These are phyloP conservation scores for Acromyrmex heyeri DNA, from an alignment of 1,140 invertebrate genomes.

Conservation along the genomic window DNA sequence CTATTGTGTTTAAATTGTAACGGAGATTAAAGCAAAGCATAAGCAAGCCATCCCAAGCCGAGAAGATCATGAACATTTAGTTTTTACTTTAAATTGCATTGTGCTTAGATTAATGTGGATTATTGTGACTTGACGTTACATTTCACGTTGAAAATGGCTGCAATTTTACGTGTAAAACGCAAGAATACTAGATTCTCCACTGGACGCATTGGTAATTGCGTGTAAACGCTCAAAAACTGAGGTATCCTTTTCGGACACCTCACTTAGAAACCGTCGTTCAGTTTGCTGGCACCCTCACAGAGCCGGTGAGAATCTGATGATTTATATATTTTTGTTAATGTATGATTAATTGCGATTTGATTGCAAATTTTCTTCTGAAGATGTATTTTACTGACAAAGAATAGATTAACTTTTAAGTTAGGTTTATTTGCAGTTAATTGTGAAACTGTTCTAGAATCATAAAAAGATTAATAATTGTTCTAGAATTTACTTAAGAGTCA, in stretches of 20 bases:
- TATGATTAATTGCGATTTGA: neutral
- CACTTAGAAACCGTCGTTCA: neutral
- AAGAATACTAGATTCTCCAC: neutral
- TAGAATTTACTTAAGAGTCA: too few species aligned
- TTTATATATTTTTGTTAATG: neutral
- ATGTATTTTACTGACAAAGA: too few species aligned
- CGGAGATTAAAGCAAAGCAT: too few species aligned
- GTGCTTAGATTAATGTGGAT: too few species aligned
- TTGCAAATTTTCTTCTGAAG: neutral
- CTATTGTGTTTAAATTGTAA: too few species aligned
- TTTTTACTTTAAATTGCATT: too few species aligned
- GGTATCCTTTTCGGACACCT: fast-evolving
- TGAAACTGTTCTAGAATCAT: too few species aligned
- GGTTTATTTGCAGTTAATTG: neutral
- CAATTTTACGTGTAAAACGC: constrained; percentile 36
- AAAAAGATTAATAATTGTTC: too few species aligned
- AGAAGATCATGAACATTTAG: too few species aligned
- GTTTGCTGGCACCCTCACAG: constrained; percentile 16
- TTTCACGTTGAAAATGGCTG: constrained; percentile 10
- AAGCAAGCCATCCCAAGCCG: too few species aligned
- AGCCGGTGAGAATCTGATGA: constrained; percentile 3
- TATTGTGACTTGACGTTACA: too few species aligned
- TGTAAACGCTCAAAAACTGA: constrained; percentile 5
- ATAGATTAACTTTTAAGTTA: neutral
- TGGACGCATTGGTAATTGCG: neutral